phyloP scores from a whole-genome alignment of 2,888 invertebrate species.

The Marronus borbonicus region DNA sequence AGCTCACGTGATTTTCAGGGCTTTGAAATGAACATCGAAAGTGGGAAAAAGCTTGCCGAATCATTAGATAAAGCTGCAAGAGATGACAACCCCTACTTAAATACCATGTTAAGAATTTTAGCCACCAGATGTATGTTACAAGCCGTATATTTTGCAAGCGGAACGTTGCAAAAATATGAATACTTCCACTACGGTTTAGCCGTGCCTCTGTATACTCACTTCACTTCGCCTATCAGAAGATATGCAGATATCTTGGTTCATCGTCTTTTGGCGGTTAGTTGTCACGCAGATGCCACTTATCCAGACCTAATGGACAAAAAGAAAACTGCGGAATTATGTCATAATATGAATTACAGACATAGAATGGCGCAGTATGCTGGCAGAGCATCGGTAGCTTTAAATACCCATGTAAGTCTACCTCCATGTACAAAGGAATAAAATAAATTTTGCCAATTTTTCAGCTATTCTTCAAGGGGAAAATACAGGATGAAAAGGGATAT shows the following conservation, averaged over 20 bases:
- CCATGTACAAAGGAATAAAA: conserved; percentile 12
- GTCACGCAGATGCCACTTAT: conserved; percentile 90
- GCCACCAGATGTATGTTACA: conserved; percentile 99
- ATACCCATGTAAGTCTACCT: conserved; percentile 84
- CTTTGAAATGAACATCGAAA: conserved; percentile 83
- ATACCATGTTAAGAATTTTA: conserved; percentile 95
- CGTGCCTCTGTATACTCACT: conserved; percentile 97
- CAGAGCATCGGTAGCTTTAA: conserved; percentile 96
- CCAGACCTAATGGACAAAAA: conserved; percentile 89
- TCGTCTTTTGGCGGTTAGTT: conserved; percentile 90
- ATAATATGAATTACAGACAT: conserved; percentile 96
- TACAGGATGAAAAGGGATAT: conserved; percentile 88
- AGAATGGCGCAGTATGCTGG: conserved; percentile 98
- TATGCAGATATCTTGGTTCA: conserved; percentile 99
- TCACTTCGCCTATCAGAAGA: conserved; percentile 97
- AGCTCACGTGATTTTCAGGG: conserved; percentile 72
- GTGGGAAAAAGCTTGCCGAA: conserved; percentile 88
- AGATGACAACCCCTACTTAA: conserved; percentile 89
- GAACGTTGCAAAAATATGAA: conserved; percentile 85
- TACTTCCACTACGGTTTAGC: conserved; percentile 97
- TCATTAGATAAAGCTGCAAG: conserved; percentile 88
- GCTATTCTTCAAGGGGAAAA: conserved; percentile 86
- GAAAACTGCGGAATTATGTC: conserved; percentile 84
- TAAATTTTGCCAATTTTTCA: conserved; percentile 65
- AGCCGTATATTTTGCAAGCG: conserved; percentile 97